Evolutionary conservation across 2,113 vertebrate species (phyloP).

Genomic region (Thymallus thymallus): DNA sequence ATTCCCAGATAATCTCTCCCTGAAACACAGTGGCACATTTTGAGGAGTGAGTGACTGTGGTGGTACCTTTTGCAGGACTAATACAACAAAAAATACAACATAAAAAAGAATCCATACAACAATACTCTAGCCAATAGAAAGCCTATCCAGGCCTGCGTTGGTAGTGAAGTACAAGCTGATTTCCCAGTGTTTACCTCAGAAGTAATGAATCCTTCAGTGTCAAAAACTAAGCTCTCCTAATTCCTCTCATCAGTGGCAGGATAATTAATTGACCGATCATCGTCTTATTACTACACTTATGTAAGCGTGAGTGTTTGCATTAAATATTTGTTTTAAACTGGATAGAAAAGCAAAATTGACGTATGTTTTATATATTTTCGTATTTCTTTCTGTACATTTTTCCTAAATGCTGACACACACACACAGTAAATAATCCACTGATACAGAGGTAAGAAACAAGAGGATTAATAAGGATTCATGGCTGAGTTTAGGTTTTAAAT

Average conservation of each 20-base stretch:
- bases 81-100: too few relatives aligned
- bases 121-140: too few relatives aligned
- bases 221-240: conserved; percentile 55
- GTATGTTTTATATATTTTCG: conserved; percentile 8
- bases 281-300: not conserved
- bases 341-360: too few relatives aligned
- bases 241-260: conserved; percentile 33
- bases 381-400: not conserved
- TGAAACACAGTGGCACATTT: too few relatives aligned
- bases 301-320: too few relatives aligned
- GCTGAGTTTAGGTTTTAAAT: conserved; percentile 28
- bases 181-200: conserved; percentile 38
- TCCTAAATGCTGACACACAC: not conserved
- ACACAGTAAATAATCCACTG: conserved; percentile 54
- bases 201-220: conserved; percentile 36
- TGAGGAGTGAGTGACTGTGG: too few relatives aligned
- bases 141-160: conserved; percentile 15
- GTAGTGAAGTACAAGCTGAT: conserved; percentile 29
- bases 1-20: too few relatives aligned
- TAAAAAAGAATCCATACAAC: too few relatives aligned
- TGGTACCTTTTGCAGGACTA: too few relatives aligned
- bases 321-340: too few relatives aligned
- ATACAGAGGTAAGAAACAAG: conserved; percentile 53
- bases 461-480: conserved; percentile 61
- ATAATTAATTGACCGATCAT: not conserved